Conservation (phyloP, 2,888 invertebrate genomes). For the Napeogenes sylphis region DNA sequence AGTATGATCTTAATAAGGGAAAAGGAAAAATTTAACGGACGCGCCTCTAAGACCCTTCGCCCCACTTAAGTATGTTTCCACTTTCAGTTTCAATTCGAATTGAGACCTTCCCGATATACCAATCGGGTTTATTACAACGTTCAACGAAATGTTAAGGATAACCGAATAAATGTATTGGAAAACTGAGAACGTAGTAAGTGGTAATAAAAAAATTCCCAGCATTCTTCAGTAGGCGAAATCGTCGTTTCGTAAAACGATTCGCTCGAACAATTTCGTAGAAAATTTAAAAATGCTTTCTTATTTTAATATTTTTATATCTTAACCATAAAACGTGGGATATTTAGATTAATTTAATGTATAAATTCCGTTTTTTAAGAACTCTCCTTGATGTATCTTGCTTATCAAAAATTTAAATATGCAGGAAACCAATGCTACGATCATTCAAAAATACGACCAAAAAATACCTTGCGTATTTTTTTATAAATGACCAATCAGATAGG, state of each 20-base stretch:
- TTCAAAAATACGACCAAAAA: no score
- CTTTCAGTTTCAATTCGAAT: constrained; percentile 14
- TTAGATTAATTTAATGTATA: no score
- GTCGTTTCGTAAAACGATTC: constrained; percentile 14
- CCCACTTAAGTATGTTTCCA: constrained; percentile 11
- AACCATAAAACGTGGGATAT: no score
- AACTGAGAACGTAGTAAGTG: constrained; percentile 28
- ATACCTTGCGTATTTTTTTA: no score
- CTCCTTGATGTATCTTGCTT: no score
- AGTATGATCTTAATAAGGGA: constrained; percentile 3
- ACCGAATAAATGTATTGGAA: constrained; percentile 29
- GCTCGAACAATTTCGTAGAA: not conserved
- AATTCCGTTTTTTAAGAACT: no score
- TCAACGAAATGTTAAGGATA: constrained; percentile 26
- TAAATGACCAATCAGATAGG: no score
- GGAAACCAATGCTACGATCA: no score
- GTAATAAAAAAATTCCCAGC: constrained; percentile 18
- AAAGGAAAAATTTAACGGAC: constrained; percentile 4
- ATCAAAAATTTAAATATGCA: no score
- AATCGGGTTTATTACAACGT: constrained; percentile 22
- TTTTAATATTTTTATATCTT: not conserved
- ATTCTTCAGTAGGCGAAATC: constrained; percentile 16
- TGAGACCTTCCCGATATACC: constrained; percentile 20
- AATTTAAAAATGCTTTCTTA: not conserved
- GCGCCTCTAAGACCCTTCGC: constrained; percentile 10